These are phyloP conservation scores for Cinclus cinclus DNA, from an alignment of 2,113 vertebrate species.

Conservation along the genomic window DNA sequence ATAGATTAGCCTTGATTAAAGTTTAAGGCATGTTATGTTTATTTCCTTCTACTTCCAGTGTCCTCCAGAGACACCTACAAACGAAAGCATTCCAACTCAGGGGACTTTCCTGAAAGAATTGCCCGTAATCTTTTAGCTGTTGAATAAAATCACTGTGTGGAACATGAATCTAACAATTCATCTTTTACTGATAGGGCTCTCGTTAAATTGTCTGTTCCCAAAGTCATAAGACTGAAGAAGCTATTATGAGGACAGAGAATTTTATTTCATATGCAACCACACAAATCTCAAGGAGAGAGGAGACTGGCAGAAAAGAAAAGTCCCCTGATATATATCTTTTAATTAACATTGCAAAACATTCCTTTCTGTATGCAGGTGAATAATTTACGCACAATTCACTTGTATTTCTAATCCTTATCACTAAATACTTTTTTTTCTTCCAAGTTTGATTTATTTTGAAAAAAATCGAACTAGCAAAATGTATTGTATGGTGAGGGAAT, in stretches of 20 bases:
- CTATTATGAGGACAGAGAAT: constrained; percentile 2
- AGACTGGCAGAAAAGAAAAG: constrained; percentile 15
- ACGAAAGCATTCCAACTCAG: not conserved
- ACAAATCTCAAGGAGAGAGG: constrained; percentile 31
- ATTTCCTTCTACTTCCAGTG: not conserved
- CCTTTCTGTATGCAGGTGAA: not conserved
- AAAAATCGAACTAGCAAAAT: not conserved
- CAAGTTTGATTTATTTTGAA: not conserved
- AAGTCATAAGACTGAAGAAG: constrained; percentile 32
- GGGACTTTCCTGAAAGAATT: not conserved
- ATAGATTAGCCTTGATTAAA: not conserved
- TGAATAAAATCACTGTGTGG: constrained; percentile 28
- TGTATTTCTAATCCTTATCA: constrained; percentile 24
- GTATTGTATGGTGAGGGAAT: not conserved
- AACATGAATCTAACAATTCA: constrained; percentile 27
- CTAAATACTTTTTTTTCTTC: not conserved
- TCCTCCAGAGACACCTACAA: not conserved
- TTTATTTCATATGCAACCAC: constrained; percentile 34
- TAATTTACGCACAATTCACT: not conserved
- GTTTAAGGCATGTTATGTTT: not conserved
- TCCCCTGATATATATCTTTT: constrained; percentile 44
- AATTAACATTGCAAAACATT: constrained; percentile 50
- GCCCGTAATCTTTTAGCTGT: constrained; percentile 33
- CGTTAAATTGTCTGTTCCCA: constrained; percentile 1
- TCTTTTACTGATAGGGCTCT: constrained; percentile 12